These are phyloP conservation scores for Fukomys damarensis DNA, from an alignment of 2,113 vertebrate species.

Conservation along the genomic window DNA sequence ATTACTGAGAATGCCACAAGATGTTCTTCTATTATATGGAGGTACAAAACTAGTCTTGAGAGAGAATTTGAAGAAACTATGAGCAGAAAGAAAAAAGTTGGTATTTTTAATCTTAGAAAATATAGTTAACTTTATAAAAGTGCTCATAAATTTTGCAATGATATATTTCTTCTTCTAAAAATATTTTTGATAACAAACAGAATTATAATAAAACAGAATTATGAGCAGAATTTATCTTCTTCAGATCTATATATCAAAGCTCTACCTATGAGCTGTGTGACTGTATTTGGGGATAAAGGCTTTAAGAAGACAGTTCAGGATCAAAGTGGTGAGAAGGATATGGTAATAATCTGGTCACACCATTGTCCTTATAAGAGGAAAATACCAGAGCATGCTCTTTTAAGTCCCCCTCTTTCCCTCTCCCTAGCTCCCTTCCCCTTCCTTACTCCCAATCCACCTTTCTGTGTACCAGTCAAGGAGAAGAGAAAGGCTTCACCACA, in stretches of 20 bases:
- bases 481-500: background rate
- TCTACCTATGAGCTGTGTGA: background rate
- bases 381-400: background rate
- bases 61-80: conserved; percentile 1
- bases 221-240: background rate
- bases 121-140: background rate
- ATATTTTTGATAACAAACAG: background rate
- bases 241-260: background rate
- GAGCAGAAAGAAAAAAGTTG: background rate
- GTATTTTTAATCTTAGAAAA: background rate
- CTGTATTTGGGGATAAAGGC: background rate
- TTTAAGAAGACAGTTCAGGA: background rate
- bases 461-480: background rate
- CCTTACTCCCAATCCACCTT: background rate
- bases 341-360: background rate
- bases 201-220: too few relatives aligned
- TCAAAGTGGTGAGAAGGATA: background rate
- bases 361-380: background rate
- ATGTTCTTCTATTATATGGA: background rate
- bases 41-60: background rate
- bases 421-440: background rate
- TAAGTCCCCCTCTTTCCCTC: background rate
- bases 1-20: background rate
- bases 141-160: background rate
- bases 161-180: background rate